phyloP scores from a whole-genome alignment of 2,888 invertebrate genomes.

The Zaprionus lineosus region DNA sequence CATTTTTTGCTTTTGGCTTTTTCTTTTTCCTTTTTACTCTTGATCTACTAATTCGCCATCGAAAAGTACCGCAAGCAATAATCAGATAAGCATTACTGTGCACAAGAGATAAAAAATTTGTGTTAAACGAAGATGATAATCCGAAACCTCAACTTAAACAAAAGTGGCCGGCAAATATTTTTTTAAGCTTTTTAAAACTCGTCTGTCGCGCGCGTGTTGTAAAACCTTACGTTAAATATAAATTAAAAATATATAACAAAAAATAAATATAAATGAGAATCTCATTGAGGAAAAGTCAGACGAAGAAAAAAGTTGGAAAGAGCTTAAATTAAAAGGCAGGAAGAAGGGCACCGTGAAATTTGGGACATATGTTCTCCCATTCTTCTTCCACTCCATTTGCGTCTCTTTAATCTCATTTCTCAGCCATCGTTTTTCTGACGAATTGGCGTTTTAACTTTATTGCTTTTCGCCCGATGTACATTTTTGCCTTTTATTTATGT shows the following conservation, averaged over 20 bases:
- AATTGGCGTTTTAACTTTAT: constrained; percentile 39
- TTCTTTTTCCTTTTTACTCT: background rate
- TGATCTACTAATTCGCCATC: constrained; percentile 2
- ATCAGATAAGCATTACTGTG: constrained; percentile 12
- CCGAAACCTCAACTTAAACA: background rate
- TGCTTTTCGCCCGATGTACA: constrained; percentile 3
- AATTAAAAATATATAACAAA: background rate
- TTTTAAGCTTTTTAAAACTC: constrained; percentile 1
- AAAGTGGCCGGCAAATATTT: constrained; percentile 9
- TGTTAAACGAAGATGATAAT: background rate
- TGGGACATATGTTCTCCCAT: constrained; percentile 22
- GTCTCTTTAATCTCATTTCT: constrained; percentile 19
- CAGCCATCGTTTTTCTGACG: constrained; percentile 42
- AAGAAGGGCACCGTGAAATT: constrained; percentile 10
- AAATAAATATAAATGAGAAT: background rate
- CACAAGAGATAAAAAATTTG: background rate
- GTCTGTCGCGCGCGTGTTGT: constrained; percentile 29
- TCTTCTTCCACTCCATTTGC: constrained; percentile 15
- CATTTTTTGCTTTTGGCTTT: background rate
- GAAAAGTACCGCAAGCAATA: background rate
- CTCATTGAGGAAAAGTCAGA: background rate
- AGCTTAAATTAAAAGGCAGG: background rate
- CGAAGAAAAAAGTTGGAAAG: too few relatives aligned
- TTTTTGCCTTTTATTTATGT: constrained; percentile 10
- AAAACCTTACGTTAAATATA: constrained; percentile 21